Evolutionary conservation across 2,888 invertebrate genomes (phyloP), one percentile per base, ranked within the genome.

Genomic region (Fabriciana adippe): DNA sequence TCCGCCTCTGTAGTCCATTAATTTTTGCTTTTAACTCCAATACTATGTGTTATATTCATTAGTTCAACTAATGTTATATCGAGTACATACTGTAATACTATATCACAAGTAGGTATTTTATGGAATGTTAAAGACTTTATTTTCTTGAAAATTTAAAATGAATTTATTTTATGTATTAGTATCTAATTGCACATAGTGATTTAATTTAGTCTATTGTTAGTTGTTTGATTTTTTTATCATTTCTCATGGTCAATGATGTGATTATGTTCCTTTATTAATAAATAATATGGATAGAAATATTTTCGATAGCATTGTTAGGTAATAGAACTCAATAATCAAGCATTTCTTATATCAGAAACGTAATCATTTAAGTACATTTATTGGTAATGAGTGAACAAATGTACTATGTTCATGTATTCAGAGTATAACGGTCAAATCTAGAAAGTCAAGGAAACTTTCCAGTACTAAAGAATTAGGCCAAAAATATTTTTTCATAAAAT

Each of bases 181-280:
- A 62, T 48, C 50, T 85, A 83, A 83, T 82, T 84, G 82, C 82
- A 81, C 83, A 84, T 88, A 89, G 87, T 89, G 87, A 88, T 89
- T 85, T 87, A 87, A 82, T 82, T 86, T 85, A 85, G 85, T 84
- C 82, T 80, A 80, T 82, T 80, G 76, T 86, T 86, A 85, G 83
- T 35, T 64, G 63, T 66, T 80, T 75, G 80, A 80, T 82, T 80
- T 81, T 80, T 82, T 83, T 79, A 81, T 84, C 79, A 80, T 81
- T 78, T 79, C 79, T 80, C 57, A 68, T 61, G 41, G 45, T 80
- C 74, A 72, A 78, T 86, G 57, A 57, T 21, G 87, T 89, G 84
- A 88, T 87, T 85, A 85, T 83, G 89, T 92, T 90, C 90, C 88
- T 90, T 79, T 82, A 69, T 80, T 79, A 78, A 82, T 84, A 80